Evolutionary conservation across 2,113 vertebrate species (phyloP), one percentile per base, ranked within the genome.

Genomic region (Clarias gariepinus): DNA sequence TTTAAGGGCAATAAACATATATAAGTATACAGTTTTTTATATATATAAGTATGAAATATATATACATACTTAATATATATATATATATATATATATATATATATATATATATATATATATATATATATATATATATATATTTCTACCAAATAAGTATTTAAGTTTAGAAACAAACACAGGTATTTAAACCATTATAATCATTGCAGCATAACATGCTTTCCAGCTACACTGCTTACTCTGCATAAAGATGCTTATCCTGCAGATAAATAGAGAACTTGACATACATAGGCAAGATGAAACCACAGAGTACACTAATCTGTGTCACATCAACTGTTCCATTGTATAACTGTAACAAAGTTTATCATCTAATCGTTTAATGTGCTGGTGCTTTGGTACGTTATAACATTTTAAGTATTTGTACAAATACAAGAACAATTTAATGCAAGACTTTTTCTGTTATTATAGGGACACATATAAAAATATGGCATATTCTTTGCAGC

Each of bases 281-380:
- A 76, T 60, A 64, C 79, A 82, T 47, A 55, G n/a, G 36, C 21
- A 47, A 84, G 30, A 89, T 52, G n/a, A 53, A 89, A 89, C 85
- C 88, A 86, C 85, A 84, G 41, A 89, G n/a, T 25, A 58, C 57
- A 84, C 68, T 28, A 80, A 86, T 84, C 66, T 86, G 79, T 87
- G 80, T 83, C 86, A 83, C 36, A 47, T 82, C 33, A 82, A 74
- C 41, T 82, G 47, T 76, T 55, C 19, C 66, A 33, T 21, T 83
- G 68, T 86, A 74, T 86, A 69, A 53, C 21, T 63, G 79, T 52
- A 82, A 81, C 41, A 87, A 66, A 74, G 58, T n/a, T 77, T 76
- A 30, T 5, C 58, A 76, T 71, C 30, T 47, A 47, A 47, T 47
- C 47, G 1, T 47, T 64, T 19, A 81, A 74, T 18, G 18, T 61